Percentiles rank a stretch among this genome's conserved stretches.
These are phyloP conservation scores for Synodontis membranacea DNA, from an alignment of 2,113 vertebrate genomes.

Conservation along the genomic window DNA sequence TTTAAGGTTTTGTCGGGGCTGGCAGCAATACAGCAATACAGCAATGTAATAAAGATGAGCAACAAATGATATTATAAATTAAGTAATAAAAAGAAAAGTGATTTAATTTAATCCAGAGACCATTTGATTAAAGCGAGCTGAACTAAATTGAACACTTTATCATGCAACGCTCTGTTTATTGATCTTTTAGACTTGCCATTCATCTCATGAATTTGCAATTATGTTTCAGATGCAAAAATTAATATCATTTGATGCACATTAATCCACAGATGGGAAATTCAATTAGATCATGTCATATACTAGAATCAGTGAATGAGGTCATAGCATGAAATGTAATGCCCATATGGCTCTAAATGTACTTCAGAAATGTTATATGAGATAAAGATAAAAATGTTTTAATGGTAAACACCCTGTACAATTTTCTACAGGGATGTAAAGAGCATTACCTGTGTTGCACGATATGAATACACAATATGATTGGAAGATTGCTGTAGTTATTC, in stretches of 20 bases:
- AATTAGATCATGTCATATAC: background rate
- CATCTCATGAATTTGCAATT: constrained; percentile 16
- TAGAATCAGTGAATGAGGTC: background rate
- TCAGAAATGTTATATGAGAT: background rate
- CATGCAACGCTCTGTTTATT: constrained; percentile 10
- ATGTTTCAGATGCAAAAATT: constrained; percentile 19
- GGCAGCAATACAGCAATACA: background rate
- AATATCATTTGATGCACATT: constrained; percentile 7
- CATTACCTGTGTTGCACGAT: background rate
- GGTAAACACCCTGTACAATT: background rate
- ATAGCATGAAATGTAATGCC: background rate
- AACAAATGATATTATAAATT: constrained; percentile 12
- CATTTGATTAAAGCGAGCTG: constrained; percentile 16
- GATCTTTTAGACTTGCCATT: constrained; percentile 19
- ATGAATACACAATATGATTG: background rate
- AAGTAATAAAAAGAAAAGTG: constrained; percentile 21
- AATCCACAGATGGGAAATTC: background rate
- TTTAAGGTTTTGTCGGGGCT: background rate
- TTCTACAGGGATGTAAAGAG: background rate
- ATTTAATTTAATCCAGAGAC: constrained; percentile 15
- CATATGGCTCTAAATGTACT: background rate
- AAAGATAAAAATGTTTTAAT: background rate
- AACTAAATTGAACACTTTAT: constrained; percentile 27
- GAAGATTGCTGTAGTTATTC: background rate
- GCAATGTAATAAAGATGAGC: background rate